Percentiles rank a stretch among this genome's conserved stretches.
Evolutionary conservation across 2,113 vertebrate genomes (phyloP).

Genomic region (Saimiri boliviensis): DNA sequence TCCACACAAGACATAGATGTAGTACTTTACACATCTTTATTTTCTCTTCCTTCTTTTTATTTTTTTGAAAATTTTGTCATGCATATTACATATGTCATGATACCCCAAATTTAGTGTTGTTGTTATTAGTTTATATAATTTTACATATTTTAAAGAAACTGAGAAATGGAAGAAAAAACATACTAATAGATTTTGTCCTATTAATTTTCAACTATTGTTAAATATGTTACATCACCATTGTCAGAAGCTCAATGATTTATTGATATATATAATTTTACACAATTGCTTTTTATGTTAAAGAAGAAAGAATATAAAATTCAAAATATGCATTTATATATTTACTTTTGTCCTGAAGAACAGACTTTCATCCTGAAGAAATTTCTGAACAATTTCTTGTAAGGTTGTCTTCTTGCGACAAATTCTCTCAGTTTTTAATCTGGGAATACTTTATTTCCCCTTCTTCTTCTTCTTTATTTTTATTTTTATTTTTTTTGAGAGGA

Average conservation of each 20-base stretch:
- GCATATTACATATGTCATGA: neutral
- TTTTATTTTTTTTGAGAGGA: too few relatives aligned
- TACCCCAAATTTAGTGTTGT: neutral
- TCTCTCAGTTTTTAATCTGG: neutral
- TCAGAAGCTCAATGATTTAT: neutral
- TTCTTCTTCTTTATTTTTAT: too few relatives aligned
- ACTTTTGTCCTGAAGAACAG: neutral
- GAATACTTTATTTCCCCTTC: neutral
- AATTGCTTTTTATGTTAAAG: neutral
- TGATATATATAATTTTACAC: neutral
- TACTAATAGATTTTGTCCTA: neutral
- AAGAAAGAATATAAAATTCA: neutral
- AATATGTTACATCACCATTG: neutral
- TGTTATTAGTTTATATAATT: neutral
- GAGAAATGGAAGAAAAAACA: neutral
- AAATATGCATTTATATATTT: neutral
- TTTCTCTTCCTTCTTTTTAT: neutral
- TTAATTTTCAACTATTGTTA: neutral
- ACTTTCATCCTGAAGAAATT: neutral
- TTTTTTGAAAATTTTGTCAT: neutral
- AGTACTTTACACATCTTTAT: neutral
- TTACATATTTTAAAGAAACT: neutral
- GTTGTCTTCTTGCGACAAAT: neutral
- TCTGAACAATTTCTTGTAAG: neutral
- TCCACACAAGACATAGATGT: neutral